Evolutionary conservation across 2,113 vertebrate genomes (phyloP).

Genomic region (Siniperca knerii): DNA sequence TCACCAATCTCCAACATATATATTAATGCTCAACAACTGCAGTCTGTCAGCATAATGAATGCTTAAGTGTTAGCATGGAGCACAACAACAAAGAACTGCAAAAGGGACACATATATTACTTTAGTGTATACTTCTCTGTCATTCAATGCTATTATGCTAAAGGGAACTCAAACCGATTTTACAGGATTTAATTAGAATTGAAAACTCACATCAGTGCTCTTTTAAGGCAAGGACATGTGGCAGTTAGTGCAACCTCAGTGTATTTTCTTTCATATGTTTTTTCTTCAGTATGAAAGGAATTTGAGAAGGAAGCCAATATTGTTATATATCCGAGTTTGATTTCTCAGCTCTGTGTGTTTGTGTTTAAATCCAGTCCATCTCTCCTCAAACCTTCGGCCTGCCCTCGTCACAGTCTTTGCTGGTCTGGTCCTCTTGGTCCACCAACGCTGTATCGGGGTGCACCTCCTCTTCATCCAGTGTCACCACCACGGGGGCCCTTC

Average conservation of each 20-base stretch:
- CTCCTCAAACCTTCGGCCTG: slow-evolving; percentile 67
- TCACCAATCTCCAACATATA: neutral
- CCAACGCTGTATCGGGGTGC: slow-evolving; percentile 87
- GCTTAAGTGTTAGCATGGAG: neutral
- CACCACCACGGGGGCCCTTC: slow-evolving; percentile 80
- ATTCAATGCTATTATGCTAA: slow-evolving; percentile 4
- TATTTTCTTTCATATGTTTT: neutral
- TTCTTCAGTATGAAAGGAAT: slow-evolving; percentile 15
- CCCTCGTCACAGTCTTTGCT: slow-evolving; percentile 67
- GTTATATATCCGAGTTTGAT: slow-evolving; percentile 28
- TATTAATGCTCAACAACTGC: neutral
- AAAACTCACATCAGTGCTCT: slow-evolving; percentile 30
- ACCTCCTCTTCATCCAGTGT: slow-evolving; percentile 91
- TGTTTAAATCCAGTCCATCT: slow-evolving; percentile 35
- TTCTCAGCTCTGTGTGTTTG: slow-evolving; percentile 40
- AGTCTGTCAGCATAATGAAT: slow-evolving; percentile 1
- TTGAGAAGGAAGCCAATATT: slow-evolving; percentile 42
- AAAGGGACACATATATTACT: slow-evolving; percentile 10
- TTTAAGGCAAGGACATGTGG: slow-evolving; percentile 70
- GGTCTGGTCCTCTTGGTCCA: slow-evolving; percentile 40
- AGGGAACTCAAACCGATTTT: slow-evolving; percentile 15
- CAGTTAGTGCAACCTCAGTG: slow-evolving; percentile 64
- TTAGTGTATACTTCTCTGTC: neutral
- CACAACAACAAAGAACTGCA: neutral
- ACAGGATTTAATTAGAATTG: slow-evolving; percentile 41